These are phyloP conservation scores for Eupleurogrammus muticus DNA, from an alignment of 2,797 vertebrate genomes.

Conservation along the genomic window DNA sequence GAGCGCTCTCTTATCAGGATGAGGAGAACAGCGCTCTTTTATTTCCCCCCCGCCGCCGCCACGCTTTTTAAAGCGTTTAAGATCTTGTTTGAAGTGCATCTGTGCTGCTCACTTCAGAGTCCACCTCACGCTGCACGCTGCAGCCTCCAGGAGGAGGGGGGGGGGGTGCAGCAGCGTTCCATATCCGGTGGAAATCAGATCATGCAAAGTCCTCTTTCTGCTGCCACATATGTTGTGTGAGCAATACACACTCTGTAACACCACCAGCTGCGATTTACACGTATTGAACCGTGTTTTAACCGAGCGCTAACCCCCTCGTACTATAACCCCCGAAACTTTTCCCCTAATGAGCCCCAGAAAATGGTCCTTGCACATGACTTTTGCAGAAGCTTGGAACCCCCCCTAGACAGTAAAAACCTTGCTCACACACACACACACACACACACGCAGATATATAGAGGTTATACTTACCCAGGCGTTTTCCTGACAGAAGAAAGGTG, in stretches of 20 bases:
- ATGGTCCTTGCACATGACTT: slow-evolving; percentile 62
- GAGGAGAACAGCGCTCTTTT: slow-evolving; percentile 31
- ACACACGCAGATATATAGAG: slow-evolving; percentile 34
- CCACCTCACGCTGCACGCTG: slow-evolving; percentile 23
- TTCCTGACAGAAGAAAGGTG: slow-evolving; percentile 71
- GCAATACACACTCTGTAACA: neutral
- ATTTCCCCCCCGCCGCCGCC: neutral
- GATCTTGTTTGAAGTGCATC: slow-evolving; percentile 68
- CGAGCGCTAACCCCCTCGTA: neutral
- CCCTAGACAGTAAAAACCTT: slow-evolving; percentile 41
- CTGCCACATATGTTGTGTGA: neutral
- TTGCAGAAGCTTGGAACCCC: slow-evolving; percentile 44
- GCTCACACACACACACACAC: slow-evolving; percentile 14
- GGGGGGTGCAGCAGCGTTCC: slow-evolving; percentile 16
- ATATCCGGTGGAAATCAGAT: slow-evolving; percentile 19
- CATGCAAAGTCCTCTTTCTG: neutral
- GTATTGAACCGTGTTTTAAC: slow-evolving; percentile 22
- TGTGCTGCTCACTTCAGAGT: slow-evolving; percentile 62
- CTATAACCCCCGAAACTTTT: slow-evolving; percentile 11
- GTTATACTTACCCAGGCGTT: slow-evolving; percentile 62
- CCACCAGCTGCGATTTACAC: too few species aligned
- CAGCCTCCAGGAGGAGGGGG: slow-evolving; percentile 14
- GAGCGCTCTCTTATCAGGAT: slow-evolving; percentile 45
- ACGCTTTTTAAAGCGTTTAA: slow-evolving; percentile 31
- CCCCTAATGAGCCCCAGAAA: slow-evolving; percentile 59